Base-by-base conservation (phyloP, 1,140 invertebrate genomes). In the Drosophila azteca region DNA sequence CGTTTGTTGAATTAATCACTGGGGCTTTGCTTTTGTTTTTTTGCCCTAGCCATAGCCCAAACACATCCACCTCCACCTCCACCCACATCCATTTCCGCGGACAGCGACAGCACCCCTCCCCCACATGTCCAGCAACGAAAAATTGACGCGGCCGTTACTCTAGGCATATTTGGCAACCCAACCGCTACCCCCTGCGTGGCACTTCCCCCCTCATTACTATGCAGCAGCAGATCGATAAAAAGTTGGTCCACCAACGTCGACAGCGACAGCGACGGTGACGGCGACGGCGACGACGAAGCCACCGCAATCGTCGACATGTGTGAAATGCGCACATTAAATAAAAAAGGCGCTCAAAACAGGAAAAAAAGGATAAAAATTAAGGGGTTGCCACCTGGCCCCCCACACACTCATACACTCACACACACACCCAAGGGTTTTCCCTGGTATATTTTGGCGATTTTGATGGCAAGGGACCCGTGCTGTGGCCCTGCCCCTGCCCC, bases 281-380 rank as follows among this genome's bases (percentile, higher is more conserved):
- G 6, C 31, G 31, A 20, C 48, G 45, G 60, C 31, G 59, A 53
- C 61, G 53, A 43, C n/a, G 57, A 50, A 39, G 62, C 64, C 74
- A 72, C 60, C 64, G 63, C 73, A 66, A 76, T 70, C 71, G 72
- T 68, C 59, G 83, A 87, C 84, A 85, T 85, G 81, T 85, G 81
- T 87, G 81, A 85, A 85, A 88, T 88, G 82, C 82, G 78, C 78
- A 73, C 75, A 87, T 87, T 87, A 87, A 87, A 88, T 82, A 88
- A 80, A 85, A 85, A 85, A 81, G 67, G 67, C 51, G 61, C 44
- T 57, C 49, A 82, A 82, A 70, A 79, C 60, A 66, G 46, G 6
- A 54, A 43, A 45, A 26, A n/a, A 44, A 24, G 17, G 11, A 39
- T 29, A 29, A 31, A 57, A 55, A 78, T 60, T 72, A 72, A 52